Evolutionary conservation across 1,140 invertebrate species (phyloP).

Genomic region (Zaprionus capensis): DNA sequence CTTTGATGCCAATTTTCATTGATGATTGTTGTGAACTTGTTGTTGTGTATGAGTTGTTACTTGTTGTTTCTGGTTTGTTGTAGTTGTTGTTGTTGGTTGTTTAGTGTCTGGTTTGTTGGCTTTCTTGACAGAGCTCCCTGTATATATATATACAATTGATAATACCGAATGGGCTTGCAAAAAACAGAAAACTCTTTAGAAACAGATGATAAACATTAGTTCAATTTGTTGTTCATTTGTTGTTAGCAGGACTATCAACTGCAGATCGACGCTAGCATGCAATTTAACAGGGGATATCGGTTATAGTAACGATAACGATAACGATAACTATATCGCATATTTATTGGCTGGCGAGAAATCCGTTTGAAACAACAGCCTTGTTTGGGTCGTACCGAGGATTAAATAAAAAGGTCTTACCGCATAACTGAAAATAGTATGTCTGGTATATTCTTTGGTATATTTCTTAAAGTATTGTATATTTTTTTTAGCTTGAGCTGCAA

Average conservation of each 20-base stretch:
- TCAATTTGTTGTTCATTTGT: conserved; percentile 37
- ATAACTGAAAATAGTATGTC: conserved; percentile 39
- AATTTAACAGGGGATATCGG: conserved; percentile 16
- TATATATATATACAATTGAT: conserved; percentile 58
- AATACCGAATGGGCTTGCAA: conserved; percentile 54
- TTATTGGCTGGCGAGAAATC: neutral
- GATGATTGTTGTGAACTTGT: conserved; percentile 52
- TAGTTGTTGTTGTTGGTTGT: conserved; percentile 57
- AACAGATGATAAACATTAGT: conserved; percentile 83
- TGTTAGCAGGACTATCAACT: conserved; percentile 7
- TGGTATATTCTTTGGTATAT: conserved; percentile 7
- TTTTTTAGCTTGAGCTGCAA: conserved; percentile 52
- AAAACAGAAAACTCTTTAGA: conserved; percentile 64
- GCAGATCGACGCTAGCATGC: conserved; percentile 33
- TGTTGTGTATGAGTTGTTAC: conserved; percentile 49
- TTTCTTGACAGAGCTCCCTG: conserved; percentile 79
- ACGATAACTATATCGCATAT: neutral
- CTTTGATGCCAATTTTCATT: conserved; percentile 56
- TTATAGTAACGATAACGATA: conserved; percentile 6
- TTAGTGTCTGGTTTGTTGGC: conserved; percentile 45
- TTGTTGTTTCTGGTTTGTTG: conserved; percentile 41
- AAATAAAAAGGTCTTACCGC: conserved; percentile 39
- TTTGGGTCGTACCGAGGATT: conserved; percentile 5
- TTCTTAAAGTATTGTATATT: neutral
- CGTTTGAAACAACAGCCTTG: conserved; percentile 3